phyloP scores from a whole-genome alignment of 2,113 vertebrate species.

The Mormyrus lacerda region DNA sequence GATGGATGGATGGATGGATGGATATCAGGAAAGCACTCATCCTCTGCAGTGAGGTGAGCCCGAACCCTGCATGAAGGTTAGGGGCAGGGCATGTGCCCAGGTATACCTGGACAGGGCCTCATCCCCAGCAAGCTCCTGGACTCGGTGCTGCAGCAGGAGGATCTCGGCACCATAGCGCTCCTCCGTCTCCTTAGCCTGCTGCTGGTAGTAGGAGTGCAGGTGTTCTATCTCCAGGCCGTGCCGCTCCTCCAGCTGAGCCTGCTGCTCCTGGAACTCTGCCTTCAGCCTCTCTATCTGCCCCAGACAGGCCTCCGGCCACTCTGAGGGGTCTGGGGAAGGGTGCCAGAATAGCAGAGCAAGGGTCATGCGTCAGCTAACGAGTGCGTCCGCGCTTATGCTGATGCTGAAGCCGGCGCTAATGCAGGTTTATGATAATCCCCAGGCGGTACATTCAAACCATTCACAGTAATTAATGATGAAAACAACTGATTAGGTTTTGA shows the following conservation, averaged over 20 bases:
- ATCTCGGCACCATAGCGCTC: conserved; percentile 64
- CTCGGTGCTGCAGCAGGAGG: conserved; percentile 59
- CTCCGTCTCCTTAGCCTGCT: conserved; percentile 67
- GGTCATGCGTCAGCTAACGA: background rate
- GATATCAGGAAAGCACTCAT: background rate
- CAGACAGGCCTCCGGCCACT: conserved; percentile 17
- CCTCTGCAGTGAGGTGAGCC: background rate
- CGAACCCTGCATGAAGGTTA: background rate
- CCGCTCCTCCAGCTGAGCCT: conserved; percentile 61
- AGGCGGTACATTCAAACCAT: background rate
- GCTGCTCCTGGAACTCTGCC: conserved; percentile 50
- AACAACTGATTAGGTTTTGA: background rate
- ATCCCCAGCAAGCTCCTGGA: conserved; percentile 50
- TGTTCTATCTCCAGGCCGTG: conserved; percentile 66
- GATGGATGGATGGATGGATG: background rate
- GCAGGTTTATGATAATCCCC: conserved; percentile 19
- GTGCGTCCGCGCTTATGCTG: background rate
- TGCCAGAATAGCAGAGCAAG: background rate
- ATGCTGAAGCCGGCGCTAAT: background rate
- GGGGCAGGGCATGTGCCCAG: background rate
- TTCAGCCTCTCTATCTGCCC: conserved; percentile 50
- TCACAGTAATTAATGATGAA: background rate
- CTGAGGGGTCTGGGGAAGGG: background rate
- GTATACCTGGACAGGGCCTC: conserved; percentile 61
- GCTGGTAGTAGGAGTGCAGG: conserved; percentile 63